These are phyloP conservation scores for Limnephilus rhombicus DNA, from an alignment of 2,888 invertebrate genomes.

Conservation along the genomic window DNA sequence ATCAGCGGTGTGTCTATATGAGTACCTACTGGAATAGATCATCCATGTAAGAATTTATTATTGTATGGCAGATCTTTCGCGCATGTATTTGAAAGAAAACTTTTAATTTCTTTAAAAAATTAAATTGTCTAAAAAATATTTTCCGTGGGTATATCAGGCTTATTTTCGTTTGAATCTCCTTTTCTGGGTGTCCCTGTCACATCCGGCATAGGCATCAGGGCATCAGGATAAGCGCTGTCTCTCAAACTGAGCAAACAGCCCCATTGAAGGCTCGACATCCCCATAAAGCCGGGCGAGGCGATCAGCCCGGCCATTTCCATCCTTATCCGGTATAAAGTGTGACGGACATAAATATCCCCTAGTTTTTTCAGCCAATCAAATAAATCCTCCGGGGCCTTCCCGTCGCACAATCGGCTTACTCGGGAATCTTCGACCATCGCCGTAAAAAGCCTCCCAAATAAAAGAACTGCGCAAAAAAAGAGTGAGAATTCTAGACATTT, in stretches of 20 bases:
- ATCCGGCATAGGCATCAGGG: neutral
- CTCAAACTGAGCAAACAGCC: slow-evolving; percentile 35
- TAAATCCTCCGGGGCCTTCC: slow-evolving; percentile 59
- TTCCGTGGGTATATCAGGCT: neutral
- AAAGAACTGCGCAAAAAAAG: slow-evolving; percentile 54
- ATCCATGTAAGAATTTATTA: neutral
- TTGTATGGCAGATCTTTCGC: neutral
- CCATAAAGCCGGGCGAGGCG: slow-evolving; percentile 32
- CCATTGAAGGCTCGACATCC: slow-evolving; percentile 37
- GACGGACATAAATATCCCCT: slow-evolving; percentile 62
- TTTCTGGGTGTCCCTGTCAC: slow-evolving; percentile 21
- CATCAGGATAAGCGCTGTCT: slow-evolving; percentile 44
- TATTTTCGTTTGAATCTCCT: neutral
- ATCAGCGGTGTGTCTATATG: neutral
- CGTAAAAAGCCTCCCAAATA: slow-evolving; percentile 58
- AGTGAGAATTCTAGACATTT: slow-evolving; percentile 69
- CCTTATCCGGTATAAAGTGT: slow-evolving; percentile 50
- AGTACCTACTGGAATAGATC: neutral
- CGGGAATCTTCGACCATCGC: slow-evolving; percentile 50
- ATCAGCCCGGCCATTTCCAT: slow-evolving; percentile 12
- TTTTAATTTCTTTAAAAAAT: neutral
- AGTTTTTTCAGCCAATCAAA: slow-evolving; percentile 61
- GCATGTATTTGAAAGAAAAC: neutral
- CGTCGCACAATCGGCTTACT: slow-evolving; percentile 59
- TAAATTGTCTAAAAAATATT: neutral